Conservation (phyloP, 2,113 vertebrate genomes). For the Promerops cafer region DNA sequence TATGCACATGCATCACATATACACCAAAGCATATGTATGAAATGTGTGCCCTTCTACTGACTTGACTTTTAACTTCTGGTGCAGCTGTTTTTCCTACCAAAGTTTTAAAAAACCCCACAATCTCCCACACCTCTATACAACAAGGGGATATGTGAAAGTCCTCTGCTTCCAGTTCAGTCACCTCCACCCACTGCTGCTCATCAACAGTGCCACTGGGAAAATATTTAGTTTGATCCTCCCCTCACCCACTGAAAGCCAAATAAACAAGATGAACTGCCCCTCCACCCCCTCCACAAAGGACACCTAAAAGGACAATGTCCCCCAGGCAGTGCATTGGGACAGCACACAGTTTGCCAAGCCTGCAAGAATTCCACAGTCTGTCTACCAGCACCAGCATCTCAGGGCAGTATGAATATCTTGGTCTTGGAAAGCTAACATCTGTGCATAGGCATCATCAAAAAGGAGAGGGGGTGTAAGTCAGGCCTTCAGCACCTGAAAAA, state of each 20-base stretch:
- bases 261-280: not conserved
- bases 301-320: not conserved
- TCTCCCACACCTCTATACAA: not conserved
- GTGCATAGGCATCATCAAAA: not conserved
- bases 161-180: not conserved
- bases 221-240: not conserved
- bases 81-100: not conserved
- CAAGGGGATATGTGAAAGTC: not conserved
- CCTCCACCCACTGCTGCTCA: not conserved
- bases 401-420: not conserved
- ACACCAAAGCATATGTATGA: not conserved
- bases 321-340: not conserved
- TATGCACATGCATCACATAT: not conserved
- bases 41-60: not conserved
- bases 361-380: accelerated
- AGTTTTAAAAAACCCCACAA: not conserved
- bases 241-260: not conserved
- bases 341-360: not conserved
- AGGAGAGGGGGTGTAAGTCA: accelerated
- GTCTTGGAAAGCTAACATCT: not conserved
- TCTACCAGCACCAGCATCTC: not conserved
- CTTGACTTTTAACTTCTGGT: not conserved
- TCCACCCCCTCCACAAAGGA: not conserved
- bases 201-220: not conserved
- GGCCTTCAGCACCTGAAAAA: not conserved